Evolutionary conservation across 2,113 vertebrate genomes (phyloP), one percentile per base, ranked within the genome.

Genomic region (Aspiorhynchus laticeps): DNA sequence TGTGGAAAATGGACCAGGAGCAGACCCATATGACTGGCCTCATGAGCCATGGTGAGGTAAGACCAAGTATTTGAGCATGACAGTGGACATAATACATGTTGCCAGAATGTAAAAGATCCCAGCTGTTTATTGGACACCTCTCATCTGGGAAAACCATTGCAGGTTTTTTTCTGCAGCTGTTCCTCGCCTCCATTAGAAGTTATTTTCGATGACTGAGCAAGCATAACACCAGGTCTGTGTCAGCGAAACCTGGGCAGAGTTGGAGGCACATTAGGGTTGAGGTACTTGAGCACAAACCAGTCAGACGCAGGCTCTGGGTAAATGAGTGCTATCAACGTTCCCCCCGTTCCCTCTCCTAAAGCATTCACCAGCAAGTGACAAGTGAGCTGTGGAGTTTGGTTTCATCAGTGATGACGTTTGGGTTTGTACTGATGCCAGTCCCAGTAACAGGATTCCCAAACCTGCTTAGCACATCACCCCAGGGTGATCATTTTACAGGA

Each of bases 401-500:
- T 93, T 89, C 91, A 86, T 91, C 17, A 92, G 92, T 80, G 86
- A 88, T 92, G 90, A 93, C 43, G 73, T 89, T 80, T 9, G 79
- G 88, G 80, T 80, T 48, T 51, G 85, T 81, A 88, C 84, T 17
- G 86, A 89, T 88, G 89, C 41, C 28, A 87, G 86, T 69, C 86
- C 88, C 63, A 17, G 88, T 87, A 88, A 87, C 86, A 78, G 61
- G 88, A 85, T 85, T 84, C 78, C 19, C 5, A 59, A 65, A 69
- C 41, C 61, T 17, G 67, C 10, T 69, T 76, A 65, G 19, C 63
- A 61, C 24, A n/a, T n/a, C 86, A 85, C 79, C 87, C 59, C 61
- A 51, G 85, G 88, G 92, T 87, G 93, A 88, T 91, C 63, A 91
- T 90, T 93, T 93, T 84, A 92, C 88, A 28, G 85, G 80, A 81